These are phyloP conservation scores for Rhaphigaster nebulosa DNA, from an alignment of 2,888 invertebrate genomes.

Conservation along the genomic window DNA sequence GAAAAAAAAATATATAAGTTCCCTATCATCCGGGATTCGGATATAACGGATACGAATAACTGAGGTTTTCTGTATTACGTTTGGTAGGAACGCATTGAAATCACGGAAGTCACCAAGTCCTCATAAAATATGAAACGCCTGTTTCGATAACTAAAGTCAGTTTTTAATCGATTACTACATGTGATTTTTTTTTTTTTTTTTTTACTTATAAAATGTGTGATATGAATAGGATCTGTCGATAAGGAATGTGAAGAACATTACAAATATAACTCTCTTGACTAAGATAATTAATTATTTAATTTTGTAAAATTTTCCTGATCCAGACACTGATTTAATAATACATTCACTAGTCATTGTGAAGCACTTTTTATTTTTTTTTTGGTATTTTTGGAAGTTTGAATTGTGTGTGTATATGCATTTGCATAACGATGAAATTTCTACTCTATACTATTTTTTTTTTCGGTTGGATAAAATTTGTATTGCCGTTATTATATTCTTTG, in stretches of 20 bases:
- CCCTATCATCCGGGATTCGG: too few species aligned
- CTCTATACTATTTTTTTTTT: not conserved
- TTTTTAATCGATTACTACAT: not conserved
- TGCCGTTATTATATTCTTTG: too few species aligned
- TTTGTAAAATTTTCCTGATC: not conserved
- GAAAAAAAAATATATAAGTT: too few species aligned
- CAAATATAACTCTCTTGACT: slow-evolving; percentile 15
- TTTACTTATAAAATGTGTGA: not conserved
- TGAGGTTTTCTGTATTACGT: too few species aligned
- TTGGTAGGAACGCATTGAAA: not conserved
- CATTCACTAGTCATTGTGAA: not conserved
- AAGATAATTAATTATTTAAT: slow-evolving; percentile 13
- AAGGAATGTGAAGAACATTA: slow-evolving; percentile 16
- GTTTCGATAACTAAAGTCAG: not conserved
- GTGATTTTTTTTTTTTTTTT: not conserved
- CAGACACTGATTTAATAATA: not conserved
- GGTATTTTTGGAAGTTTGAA: not conserved
- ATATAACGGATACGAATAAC: too few species aligned
- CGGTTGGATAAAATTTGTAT: not conserved
- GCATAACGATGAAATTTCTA: not conserved
- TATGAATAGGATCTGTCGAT: not conserved
- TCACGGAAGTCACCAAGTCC: not conserved
- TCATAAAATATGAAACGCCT: not conserved
- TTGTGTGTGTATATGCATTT: not conserved
- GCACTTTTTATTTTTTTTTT: not conserved